A percentile compares a stretch with the other conserved stretches of the same genome.
Evolutionary conservation across 53 echinoderm and acorn worm genomes (phyloP).

Genomic region (Echinometra lucunter): DNA sequence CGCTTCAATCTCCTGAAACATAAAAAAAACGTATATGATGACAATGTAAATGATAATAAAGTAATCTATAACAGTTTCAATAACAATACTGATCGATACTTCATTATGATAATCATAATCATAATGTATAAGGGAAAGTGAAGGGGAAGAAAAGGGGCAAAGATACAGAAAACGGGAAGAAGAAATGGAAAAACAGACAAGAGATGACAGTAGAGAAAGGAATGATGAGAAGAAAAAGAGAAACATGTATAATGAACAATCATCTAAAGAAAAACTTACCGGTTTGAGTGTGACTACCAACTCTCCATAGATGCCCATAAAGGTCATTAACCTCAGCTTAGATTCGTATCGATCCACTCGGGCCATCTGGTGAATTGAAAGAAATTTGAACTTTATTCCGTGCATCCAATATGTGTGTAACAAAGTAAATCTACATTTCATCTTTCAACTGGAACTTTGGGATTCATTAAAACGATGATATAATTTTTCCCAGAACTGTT

Average conservation of each 20-base stretch:
- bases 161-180: too few relatives aligned
- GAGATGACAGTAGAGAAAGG: background rate
- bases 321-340: conserved; percentile 92
- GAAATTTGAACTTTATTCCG: background rate
- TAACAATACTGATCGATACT: too few relatives aligned
- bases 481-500: too few relatives aligned
- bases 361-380: conserved; percentile 76
- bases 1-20: conserved; percentile 79
- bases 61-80: too few relatives aligned
- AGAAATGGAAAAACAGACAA: background rate
- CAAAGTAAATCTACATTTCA: too few relatives aligned
- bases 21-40: background rate
- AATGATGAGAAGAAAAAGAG: background rate
- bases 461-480: too few relatives aligned
- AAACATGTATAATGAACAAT: background rate
- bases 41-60: too few relatives aligned
- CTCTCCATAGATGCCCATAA: conserved; percentile 94
- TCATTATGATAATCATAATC: too few relatives aligned
- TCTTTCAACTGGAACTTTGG: too few relatives aligned
- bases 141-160: background rate
- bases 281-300: conserved; percentile 83
- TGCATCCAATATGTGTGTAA: too few relatives aligned
- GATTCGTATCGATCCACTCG: conserved; percentile 91
- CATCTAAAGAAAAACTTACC: conserved; percentile 63
- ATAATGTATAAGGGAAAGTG: background rate